Evolutionary conservation across 1,140 invertebrate genomes (phyloP).

Genomic region (Vanessa tameamea): DNA sequence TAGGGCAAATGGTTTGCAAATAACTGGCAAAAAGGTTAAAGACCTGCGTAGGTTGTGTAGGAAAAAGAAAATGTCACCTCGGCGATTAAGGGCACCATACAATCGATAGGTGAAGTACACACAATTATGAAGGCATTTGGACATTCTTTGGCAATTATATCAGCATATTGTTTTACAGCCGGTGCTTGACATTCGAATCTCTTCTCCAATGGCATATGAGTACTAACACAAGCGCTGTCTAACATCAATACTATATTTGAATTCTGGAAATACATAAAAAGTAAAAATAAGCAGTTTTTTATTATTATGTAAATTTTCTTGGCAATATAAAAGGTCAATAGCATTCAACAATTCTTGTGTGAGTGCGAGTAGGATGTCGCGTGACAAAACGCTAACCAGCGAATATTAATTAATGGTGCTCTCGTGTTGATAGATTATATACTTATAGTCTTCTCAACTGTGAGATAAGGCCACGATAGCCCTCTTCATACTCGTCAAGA

Average conservation of each 20-base stretch:
- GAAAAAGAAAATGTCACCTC: conserved; percentile 49
- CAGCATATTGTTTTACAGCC: conserved; percentile 63
- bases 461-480: not conserved
- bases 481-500: not conserved
- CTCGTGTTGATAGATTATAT: conserved; percentile 3
- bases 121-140: conserved; percentile 69
- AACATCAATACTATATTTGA: conserved; percentile 70
- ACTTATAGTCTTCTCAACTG: not conserved
- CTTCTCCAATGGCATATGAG: conserved; percentile 54
- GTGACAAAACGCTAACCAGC: conserved; percentile 28
- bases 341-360: conserved; percentile 27
- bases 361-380: conserved; percentile 25
- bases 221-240: conserved; percentile 52
- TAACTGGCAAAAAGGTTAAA: conserved; percentile 1
- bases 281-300: not conserved
- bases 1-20: conserved; percentile 1
- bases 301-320: conserved; percentile 11
- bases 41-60: not conserved
- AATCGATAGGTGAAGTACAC: conserved; percentile 66
- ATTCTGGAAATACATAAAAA: conserved; percentile 49
- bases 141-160: conserved; percentile 66
- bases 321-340: conserved; percentile 31
- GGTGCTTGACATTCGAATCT: conserved; percentile 64
- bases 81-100: conserved; percentile 71
- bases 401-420: conserved; percentile 20